Evolutionary conservation across 2,797 vertebrate genomes (phyloP).

Genomic region (Pterois miles): DNA sequence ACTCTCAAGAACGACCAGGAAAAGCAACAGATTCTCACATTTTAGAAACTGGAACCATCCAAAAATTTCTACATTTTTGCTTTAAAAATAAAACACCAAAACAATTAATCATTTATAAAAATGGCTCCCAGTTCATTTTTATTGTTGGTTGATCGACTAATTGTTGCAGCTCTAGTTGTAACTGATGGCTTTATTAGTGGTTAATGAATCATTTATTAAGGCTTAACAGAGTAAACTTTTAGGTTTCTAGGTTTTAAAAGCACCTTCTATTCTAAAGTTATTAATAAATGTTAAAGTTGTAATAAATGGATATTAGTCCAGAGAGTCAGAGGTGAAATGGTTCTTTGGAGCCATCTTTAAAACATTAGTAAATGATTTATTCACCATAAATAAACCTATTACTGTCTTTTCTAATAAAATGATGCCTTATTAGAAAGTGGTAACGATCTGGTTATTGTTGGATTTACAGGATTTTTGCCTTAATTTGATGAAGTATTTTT

Average conservation of each 20-base stretch:
- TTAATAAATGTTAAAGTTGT: not conserved
- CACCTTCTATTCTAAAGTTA: not conserved
- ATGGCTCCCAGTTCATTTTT: no score
- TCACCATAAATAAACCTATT: not conserved
- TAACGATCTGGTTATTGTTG: not conserved
- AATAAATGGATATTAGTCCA: not conserved
- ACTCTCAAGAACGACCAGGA: not conserved
- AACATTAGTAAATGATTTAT: not conserved
- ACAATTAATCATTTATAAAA: fast-evolving
- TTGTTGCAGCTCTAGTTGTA: not conserved
- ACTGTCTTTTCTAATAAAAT: not conserved
- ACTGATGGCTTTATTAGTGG: not conserved
- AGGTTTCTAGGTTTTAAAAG: not conserved
- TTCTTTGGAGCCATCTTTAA: no score
- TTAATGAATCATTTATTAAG: not conserved
- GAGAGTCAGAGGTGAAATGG: no score
- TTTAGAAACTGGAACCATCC: not conserved
- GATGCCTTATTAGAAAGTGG: not conserved
- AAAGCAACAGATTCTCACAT: not conserved
- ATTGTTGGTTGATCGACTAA: not conserved
- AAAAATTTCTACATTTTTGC: no score
- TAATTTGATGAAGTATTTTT: not conserved
- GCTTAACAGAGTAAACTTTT: not conserved
- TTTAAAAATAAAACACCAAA: no score
- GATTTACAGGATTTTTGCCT: not conserved